These are phyloP conservation scores for Aricia artaxerxes DNA, from an alignment of 2,888 invertebrate species.

Conservation along the genomic window DNA sequence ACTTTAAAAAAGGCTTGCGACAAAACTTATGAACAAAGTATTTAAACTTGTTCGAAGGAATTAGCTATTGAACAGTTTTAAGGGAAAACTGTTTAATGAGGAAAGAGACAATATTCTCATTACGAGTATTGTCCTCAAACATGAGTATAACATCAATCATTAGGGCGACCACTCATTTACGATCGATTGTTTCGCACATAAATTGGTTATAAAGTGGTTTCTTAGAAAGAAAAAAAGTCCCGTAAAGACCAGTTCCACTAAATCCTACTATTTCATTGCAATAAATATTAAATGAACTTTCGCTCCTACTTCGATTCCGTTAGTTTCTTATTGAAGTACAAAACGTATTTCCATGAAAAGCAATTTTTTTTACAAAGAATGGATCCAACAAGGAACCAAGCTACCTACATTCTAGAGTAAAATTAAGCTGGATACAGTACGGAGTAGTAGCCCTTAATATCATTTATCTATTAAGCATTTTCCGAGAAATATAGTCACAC, in stretches of 20 bases:
- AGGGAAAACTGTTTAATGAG: neutral
- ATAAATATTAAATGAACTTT: no score
- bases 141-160: neutral
- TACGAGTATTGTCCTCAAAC: neutral
- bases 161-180: neutral
- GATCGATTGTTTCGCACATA: neutral
- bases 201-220: no score
- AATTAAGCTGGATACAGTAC: no score
- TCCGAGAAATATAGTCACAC: conserved; percentile 4
- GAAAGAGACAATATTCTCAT: neutral
- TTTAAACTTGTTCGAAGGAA: no score
- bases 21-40: no score
- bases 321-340: neutral
- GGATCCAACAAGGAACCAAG: no score
- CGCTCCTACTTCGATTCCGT: neutral
- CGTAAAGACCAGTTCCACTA: no score
- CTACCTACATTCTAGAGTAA: no score
- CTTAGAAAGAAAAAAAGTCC: no score
- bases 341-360: neutral
- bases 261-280: no score
- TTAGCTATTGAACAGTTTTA: neutral
- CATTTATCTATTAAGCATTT: neutral
- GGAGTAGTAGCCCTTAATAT: neutral
- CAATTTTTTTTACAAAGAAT: no score
- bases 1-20: no score